Percentiles rank a stretch among this genome's conserved stretches.
phyloP scores from a whole-genome alignment of 2,888 invertebrate genomes.

The Nematopogon swammerdamellus region DNA sequence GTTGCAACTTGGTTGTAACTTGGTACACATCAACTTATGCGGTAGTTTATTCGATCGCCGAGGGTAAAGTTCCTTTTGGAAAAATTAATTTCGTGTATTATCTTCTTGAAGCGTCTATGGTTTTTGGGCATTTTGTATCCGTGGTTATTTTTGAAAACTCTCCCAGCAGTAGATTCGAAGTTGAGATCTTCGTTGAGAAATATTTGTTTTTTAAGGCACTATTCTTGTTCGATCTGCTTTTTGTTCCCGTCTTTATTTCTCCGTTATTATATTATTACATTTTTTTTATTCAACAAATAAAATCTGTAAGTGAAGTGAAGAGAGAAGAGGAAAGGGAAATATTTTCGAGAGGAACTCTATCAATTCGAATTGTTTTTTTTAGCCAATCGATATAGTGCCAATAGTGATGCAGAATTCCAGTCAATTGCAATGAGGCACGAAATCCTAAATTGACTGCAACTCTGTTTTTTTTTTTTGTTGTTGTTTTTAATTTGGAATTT shows the following conservation, averaged over 20 bases:
- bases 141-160: constrained; percentile 29
- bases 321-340: neutral
- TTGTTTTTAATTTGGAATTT: neutral
- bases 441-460: neutral
- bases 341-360: neutral
- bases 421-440: too few relatives aligned
- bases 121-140: constrained; percentile 55
- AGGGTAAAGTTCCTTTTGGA: constrained; percentile 48
- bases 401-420: neutral
- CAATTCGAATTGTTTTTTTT: neutral
- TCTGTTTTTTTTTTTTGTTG: neutral
- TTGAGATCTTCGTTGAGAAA: constrained; percentile 27
- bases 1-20: too few relatives aligned
- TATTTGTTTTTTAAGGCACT: constrained; percentile 40
- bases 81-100: constrained; percentile 48
- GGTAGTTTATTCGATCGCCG: constrained; percentile 17
- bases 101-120: constrained; percentile 46
- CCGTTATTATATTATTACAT: too few relatives aligned
- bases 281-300: neutral
- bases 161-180: constrained; percentile 11
- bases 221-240: constrained; percentile 24
- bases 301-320: neutral
- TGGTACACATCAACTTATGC: neutral
- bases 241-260: constrained; percentile 27
- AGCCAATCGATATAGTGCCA: neutral